Evolutionary conservation across 2,797 vertebrate species (phyloP).

Genomic region (Apogon talboti): DNA sequence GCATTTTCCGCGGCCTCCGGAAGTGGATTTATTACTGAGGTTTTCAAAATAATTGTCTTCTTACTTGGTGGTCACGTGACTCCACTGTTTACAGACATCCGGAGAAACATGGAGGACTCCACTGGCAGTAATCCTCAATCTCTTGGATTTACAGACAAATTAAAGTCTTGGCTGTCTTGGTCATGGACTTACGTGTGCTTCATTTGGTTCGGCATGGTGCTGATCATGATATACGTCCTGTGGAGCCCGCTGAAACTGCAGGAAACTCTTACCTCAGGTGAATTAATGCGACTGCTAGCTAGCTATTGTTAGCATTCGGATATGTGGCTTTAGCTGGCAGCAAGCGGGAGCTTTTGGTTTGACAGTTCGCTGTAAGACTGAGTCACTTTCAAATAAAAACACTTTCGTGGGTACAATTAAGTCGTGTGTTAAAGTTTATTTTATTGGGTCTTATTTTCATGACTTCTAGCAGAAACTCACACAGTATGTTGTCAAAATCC

Average conservation of each 20-base stretch:
- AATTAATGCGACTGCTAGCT: constrained; percentile 71
- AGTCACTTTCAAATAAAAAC: not conserved
- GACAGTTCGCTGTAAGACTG: constrained; percentile 55
- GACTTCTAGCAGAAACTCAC: not conserved
- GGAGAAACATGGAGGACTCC: constrained; percentile 91
- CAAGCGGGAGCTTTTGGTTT: constrained; percentile 51
- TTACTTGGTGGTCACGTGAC: constrained; percentile 75
- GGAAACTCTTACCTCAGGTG: constrained; percentile 92
- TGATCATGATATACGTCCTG: constrained; percentile 91
- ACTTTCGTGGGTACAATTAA: not conserved
- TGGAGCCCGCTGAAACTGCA: constrained; percentile 93
- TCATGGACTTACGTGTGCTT: constrained; percentile 90
- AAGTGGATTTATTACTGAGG: constrained; percentile 28
- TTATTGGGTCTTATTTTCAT: not conserved
- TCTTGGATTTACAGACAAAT: constrained; percentile 86
- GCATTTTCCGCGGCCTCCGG: constrained; percentile 18
- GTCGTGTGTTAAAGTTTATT: not conserved
- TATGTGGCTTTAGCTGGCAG: constrained; percentile 49
- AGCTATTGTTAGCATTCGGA: constrained; percentile 74
- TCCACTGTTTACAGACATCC: constrained; percentile 87
- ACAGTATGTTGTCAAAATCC: not conserved
- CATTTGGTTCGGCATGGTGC: constrained; percentile 87
- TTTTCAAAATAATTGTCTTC: constrained; percentile 60
- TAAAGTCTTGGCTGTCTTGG: constrained; percentile 88
- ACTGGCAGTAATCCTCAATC: constrained; percentile 82